A percentile compares a stretch with the other conserved stretches of the same genome.
phyloP scores from a whole-genome alignment of 2,888 invertebrate genomes.

The Alcis repandata region DNA sequence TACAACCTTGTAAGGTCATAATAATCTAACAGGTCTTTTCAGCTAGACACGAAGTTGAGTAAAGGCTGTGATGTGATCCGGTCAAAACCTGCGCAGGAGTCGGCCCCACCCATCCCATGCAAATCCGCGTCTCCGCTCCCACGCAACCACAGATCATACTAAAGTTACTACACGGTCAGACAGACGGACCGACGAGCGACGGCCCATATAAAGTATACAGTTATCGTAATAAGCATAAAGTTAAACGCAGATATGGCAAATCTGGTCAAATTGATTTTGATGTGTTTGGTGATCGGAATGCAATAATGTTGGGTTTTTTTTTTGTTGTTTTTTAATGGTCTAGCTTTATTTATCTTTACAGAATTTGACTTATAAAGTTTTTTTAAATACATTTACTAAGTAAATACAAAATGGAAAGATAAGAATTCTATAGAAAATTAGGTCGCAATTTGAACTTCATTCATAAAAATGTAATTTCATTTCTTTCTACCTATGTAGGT shows the following conservation, averaged over 20 bases:
- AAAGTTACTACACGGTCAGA: slow-evolving; percentile 23
- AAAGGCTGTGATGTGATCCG: slow-evolving; percentile 42
- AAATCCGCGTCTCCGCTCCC: background rate
- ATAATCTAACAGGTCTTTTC: no score
- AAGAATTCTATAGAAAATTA: no score
- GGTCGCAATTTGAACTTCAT: no score
- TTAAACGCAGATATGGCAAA: slow-evolving; percentile 13
- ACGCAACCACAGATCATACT: background rate
- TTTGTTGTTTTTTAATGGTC: background rate
- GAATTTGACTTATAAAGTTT: no score
- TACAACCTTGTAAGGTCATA: no score
- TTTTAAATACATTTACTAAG: no score
- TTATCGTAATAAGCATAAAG: slow-evolving; percentile 17
- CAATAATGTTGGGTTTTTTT: slow-evolving; percentile 6
- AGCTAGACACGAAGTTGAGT: no score
- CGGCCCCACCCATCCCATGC: background rate
- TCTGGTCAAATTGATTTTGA: slow-evolving; percentile 17
- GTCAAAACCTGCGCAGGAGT: slow-evolving; percentile 25
- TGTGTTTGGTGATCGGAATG: slow-evolving; percentile 25
- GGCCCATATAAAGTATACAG: slow-evolving; percentile 11
- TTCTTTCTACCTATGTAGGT: no score
- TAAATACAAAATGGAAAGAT: no score
- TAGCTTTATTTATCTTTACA: no score
- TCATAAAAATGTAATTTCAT: no score
- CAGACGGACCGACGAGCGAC: slow-evolving; percentile 27